A percentile compares a stretch with the other conserved stretches of the same genome.
Evolutionary conservation across 2,797 vertebrate species (phyloP).

Genomic region (Oreortyx pictus): DNA sequence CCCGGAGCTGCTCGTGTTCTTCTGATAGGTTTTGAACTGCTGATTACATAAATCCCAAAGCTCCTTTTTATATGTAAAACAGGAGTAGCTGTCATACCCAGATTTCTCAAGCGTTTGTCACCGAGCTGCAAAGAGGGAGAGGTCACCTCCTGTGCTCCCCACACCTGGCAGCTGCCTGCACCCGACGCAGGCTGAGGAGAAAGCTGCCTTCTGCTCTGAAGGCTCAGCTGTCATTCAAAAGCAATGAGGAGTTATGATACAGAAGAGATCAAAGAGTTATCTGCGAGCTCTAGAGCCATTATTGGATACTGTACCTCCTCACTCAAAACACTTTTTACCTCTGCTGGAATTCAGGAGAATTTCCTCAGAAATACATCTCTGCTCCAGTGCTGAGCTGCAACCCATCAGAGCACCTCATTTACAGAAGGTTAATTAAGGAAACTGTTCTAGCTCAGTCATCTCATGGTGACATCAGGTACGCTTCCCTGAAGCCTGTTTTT

Average conservation of each 20-base stretch:
- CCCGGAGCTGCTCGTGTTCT: not conserved
- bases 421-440: constrained; percentile 24
- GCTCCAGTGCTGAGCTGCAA: not conserved
- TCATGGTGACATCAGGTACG: not conserved
- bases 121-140: not conserved
- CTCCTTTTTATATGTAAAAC: not conserved
- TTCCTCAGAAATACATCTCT: not conserved
- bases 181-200: not conserved
- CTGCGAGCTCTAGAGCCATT: constrained; percentile 25
- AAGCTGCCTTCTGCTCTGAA: not conserved
- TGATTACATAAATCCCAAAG: not conserved
- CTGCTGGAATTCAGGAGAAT: not conserved
- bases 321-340: constrained; percentile 23
- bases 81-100: not conserved
- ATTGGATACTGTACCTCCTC: not conserved
- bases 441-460: constrained; percentile 2
- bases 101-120: not conserved
- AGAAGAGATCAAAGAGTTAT: constrained; percentile 44
- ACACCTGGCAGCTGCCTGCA: not conserved
- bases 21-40: not conserved
- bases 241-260: not conserved
- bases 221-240: constrained; percentile 19
- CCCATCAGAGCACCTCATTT: not conserved
- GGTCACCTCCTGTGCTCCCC: not conserved
- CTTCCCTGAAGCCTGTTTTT: constrained; percentile 40